Evolutionary conservation across 1,140 invertebrate species (phyloP).

Genomic region (Neotoxoptera formosana): DNA sequence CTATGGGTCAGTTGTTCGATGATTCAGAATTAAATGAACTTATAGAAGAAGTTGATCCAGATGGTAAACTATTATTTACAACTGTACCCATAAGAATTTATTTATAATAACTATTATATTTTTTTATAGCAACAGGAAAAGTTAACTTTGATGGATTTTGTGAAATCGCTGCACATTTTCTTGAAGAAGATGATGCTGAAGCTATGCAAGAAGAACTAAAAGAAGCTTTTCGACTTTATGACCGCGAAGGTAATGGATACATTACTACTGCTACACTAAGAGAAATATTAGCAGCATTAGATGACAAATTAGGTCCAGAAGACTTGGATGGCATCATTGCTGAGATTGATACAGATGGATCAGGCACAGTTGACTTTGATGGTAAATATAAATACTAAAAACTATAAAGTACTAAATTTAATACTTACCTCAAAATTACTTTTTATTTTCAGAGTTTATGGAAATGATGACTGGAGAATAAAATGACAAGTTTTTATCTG

Average conservation of each 20-base stretch:
- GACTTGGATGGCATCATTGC: constrained; percentile 90
- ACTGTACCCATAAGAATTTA: not conserved
- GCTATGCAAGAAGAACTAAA: constrained; percentile 94
- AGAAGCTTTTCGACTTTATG: constrained; percentile 87
- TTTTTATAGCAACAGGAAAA: constrained; percentile 75
- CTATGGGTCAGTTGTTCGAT: constrained; percentile 91
- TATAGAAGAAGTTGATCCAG: constrained; percentile 85
- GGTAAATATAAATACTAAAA: constrained; percentile 65
- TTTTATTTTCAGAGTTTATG: constrained; percentile 62
- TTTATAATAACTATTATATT: not conserved
- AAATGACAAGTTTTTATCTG: constrained; percentile 20
- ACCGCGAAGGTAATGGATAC: constrained; percentile 81
- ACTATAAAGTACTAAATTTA: not conserved
- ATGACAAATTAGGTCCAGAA: constrained; percentile 85
- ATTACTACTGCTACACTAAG: constrained; percentile 90
- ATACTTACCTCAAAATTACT: not conserved
- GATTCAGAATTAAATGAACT: constrained; percentile 83
- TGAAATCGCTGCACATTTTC: constrained; percentile 86
- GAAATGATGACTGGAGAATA: constrained; percentile 62
- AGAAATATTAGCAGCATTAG: constrained; percentile 88
- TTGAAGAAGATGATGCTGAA: constrained; percentile 89
- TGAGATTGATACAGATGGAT: constrained; percentile 93
- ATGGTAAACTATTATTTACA: constrained; percentile 67
- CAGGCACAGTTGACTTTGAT: constrained; percentile 89
- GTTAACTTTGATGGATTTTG: constrained; percentile 95